Base-by-base conservation (phyloP, 2,888 invertebrate species). In the Melinaea menophilus region DNA sequence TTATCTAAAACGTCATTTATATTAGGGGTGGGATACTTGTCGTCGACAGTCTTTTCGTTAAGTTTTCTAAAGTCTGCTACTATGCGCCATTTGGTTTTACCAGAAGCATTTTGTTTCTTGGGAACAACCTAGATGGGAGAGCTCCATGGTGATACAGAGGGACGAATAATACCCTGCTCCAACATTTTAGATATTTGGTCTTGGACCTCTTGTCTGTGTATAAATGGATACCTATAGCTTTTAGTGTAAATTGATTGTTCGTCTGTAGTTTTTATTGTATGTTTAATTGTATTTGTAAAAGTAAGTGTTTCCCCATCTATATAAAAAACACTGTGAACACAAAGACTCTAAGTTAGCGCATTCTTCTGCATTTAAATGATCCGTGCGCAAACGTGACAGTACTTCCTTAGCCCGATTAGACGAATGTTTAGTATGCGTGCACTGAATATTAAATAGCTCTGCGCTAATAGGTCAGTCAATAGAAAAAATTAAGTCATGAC, bases 321-420 rank as follows among this genome's bases (percentile, higher is more conserved):
- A 22, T 22, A 22, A 22, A 22, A 22, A 22, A 22, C 4, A 51
- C 58, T 48, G 48, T 11, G 22, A 22, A 22, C 22, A 22, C 22
- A 22, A 22, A 1, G 7, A 11, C 34, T 63, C 58, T 60, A 74
- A 66, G 45, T 77, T 74, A 55, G 61, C 62, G 1, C 66, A 65
- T 69, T 75, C 75, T 46, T 78, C 76, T 0, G 57, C 45, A 34
- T 76, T 75, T 12, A 77, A 54, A 64, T 77, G 76, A 5, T 73
- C 69, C 0, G 74, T 76, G 5, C 76, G 72, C 5, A 78, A 56
- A 0, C 72, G 72, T 12, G 73, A 69, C 22, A 69, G 33, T 2
- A 69, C 65, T 22, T 69, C 60, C 3, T 51, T 59, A 46, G 48
- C 60, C 9, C 73, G 73, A 0, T 63, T 12, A 0, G 55, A 4